These are phyloP conservation scores for Battus philenor DNA, from an alignment of 1,140 invertebrate species.

Conservation along the genomic window DNA sequence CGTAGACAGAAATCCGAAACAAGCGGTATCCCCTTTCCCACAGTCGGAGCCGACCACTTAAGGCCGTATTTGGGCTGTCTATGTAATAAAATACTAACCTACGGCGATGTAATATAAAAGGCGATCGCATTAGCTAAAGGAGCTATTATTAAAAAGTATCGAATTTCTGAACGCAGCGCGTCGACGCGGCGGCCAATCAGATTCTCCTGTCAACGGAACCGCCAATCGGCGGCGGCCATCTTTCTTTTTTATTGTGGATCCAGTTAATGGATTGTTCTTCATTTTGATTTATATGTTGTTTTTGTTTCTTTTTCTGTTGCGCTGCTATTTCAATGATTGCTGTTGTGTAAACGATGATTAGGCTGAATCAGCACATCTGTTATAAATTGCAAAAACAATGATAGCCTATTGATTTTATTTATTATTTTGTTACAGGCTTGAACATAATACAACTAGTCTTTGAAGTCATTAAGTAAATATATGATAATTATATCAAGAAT, in stretches of 20 bases:
- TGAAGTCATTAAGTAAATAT: too few relatives aligned
- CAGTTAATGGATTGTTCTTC: constrained; percentile 72
- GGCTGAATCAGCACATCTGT: constrained; percentile 1
- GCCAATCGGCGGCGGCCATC: constrained; percentile 44
- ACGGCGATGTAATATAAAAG: constrained; percentile 57
- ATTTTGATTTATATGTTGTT: constrained; percentile 67
- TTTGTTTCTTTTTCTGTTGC: constrained; percentile 45
- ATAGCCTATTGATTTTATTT: neutral
- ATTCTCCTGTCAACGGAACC: constrained; percentile 27
- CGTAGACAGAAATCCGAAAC: constrained; percentile 37
- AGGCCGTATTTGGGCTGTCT: constrained; percentile 46
- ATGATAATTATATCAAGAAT: too few relatives aligned
- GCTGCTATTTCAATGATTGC: constrained; percentile 22
- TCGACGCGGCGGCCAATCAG: constrained; percentile 46
- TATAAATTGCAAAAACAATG: neutral
- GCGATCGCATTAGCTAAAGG: constrained; percentile 70
- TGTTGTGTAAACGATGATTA: constrained; percentile 5
- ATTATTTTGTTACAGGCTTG: too few relatives aligned
- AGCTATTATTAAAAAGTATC: constrained; percentile 76
- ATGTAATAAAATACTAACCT: constrained; percentile 71
- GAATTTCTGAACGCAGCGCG: constrained; percentile 59
- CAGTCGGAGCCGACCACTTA: constrained; percentile 40
- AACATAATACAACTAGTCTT: too few relatives aligned
- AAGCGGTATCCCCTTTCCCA: constrained; percentile 43
- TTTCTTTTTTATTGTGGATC: constrained; percentile 62